Percentiles rank a stretch among this genome's conserved stretches.
Evolutionary conservation across 1,140 invertebrate species (phyloP).

Genomic region (Gonioctena quinquepunctata): DNA sequence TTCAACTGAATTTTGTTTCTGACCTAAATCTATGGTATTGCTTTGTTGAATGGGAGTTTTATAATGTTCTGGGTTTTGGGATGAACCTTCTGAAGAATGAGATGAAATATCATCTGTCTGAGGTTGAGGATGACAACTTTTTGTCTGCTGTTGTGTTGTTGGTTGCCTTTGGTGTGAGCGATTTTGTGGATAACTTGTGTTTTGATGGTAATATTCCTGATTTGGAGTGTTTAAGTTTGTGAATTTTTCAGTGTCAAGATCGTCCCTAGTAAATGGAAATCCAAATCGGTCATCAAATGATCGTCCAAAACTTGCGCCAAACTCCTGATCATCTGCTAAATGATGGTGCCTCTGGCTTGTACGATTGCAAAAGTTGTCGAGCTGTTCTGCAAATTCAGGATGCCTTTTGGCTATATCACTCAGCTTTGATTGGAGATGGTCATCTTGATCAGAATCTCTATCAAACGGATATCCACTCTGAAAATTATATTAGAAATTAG

Average conservation of each 20-base stretch:
- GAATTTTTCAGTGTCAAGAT: conserved; percentile 52
- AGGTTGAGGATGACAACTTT: not conserved
- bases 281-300: conserved; percentile 55
- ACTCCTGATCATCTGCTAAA: conserved; percentile 25
- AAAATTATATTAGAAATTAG: no score
- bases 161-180: not conserved
- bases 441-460: conserved; percentile 59
- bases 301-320: conserved; percentile 48
- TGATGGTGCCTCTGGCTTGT: conserved; percentile 40
- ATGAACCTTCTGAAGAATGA: not conserved
- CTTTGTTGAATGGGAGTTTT: conserved; percentile 65
- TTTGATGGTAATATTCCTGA: not conserved
- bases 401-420: conserved; percentile 64
- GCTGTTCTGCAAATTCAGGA: conserved; percentile 66
- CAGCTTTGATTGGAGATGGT: conserved; percentile 59
- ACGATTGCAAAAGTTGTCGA: conserved; percentile 57
- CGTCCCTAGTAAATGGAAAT: conserved; percentile 52
- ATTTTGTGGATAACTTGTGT: not conserved
- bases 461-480: conserved; percentile 72
- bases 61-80: conserved; percentile 42
- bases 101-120: conserved; percentile 6
- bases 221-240: not conserved
- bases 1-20: conserved; percentile 65
- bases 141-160: not conserved
- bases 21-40: conserved; percentile 77